Evolutionary conservation across 2,113 vertebrate species (phyloP).

Genomic region (Artemisiospiza belli): DNA sequence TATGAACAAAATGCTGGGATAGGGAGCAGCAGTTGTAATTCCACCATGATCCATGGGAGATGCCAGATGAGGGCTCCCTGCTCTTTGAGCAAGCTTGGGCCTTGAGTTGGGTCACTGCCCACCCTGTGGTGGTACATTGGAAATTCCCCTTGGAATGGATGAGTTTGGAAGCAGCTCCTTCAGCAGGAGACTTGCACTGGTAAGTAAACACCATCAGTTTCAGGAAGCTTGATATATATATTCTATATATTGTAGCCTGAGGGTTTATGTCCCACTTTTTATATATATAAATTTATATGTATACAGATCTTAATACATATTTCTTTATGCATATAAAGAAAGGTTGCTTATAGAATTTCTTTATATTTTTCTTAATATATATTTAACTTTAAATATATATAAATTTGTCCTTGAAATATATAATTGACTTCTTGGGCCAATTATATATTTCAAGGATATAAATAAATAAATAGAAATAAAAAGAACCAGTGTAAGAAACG

Average conservation of each 20-base stretch:
- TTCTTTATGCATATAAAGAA: not conserved
- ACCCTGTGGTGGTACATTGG: no score
- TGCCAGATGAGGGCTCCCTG: not conserved
- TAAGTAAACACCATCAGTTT: not conserved
- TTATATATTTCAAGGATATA: no score
- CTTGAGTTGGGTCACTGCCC: not conserved
- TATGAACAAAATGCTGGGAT: not conserved
- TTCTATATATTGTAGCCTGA: not conserved
- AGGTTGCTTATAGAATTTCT: not conserved
- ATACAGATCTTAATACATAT: not conserved
- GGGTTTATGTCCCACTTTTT: not conserved
- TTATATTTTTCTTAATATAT: not conserved
- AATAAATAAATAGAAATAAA: not conserved
- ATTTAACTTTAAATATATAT: not conserved
- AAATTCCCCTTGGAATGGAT: not conserved
- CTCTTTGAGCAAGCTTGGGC: not conserved
- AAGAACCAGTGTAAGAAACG: not conserved
- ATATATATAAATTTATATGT: not conserved
- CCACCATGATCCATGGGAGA: not conserved
- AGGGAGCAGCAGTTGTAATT: accelerated
- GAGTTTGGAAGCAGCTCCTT: not conserved
- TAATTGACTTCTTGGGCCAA: no score
- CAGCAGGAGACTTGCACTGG: not conserved
- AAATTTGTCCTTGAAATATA: not conserved
- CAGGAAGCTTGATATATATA: not conserved